Evolutionary conservation across 1,140 invertebrate species (phyloP).

Genomic region (Tetramorium parvispinum): DNA sequence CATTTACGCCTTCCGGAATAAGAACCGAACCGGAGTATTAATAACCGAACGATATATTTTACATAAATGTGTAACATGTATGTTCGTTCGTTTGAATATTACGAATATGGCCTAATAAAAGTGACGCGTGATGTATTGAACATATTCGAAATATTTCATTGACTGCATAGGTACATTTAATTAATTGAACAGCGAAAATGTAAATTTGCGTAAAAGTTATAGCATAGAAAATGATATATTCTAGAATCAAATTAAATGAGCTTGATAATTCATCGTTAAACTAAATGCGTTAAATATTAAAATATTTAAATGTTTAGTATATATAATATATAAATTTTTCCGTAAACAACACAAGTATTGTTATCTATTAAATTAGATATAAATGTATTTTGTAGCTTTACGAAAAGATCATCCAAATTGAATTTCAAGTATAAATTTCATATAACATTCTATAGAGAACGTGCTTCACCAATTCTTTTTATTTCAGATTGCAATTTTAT

Average conservation of each 20-base stretch:
- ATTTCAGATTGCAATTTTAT: conserved; percentile 15
- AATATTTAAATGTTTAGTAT: neutral
- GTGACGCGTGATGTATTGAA: neutral
- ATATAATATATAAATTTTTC: neutral
- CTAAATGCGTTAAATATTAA: conserved; percentile 7
- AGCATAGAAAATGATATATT: neutral
- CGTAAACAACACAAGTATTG: neutral
- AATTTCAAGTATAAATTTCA: neutral
- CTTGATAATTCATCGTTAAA: neutral
- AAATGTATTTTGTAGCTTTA: neutral
- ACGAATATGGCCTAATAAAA: neutral
- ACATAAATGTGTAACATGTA: neutral
- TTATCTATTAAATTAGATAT: neutral
- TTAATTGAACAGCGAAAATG: conserved; percentile 18
- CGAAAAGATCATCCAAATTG: neutral
- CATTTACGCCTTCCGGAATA: conserved; percentile 13
- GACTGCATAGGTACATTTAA: neutral
- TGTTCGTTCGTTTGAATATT: neutral
- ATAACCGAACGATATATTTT: neutral
- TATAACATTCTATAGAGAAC: neutral
- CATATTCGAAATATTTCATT: conserved; percentile 14
- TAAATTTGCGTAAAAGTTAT: neutral
- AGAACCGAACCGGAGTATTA: neutral
- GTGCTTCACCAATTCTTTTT: neutral
- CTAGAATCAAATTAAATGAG: neutral